phyloP scores from a whole-genome alignment of 2,797 vertebrate species.

The Karalla daura region DNA sequence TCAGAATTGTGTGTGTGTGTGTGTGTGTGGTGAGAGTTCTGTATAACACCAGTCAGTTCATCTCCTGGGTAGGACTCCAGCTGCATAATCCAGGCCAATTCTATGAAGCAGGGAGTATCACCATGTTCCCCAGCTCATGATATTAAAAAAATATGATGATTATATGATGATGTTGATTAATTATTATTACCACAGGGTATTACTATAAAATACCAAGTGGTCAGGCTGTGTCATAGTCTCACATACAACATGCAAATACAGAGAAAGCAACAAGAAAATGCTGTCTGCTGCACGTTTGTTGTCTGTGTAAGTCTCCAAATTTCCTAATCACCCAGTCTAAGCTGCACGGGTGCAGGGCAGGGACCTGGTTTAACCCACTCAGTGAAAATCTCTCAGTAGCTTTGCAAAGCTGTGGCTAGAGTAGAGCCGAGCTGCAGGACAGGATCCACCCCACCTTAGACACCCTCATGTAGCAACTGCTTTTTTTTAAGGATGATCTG shows the following conservation, averaged over 20 bases:
- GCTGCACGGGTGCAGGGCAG: conserved; percentile 32
- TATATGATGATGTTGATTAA: too few species aligned
- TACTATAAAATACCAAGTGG: neutral
- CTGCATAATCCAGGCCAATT: conserved; percentile 70
- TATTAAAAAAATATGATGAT: too few species aligned
- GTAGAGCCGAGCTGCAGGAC: conserved; percentile 46
- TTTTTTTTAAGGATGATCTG: too few species aligned
- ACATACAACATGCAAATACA: neutral
- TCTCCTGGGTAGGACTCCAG: conserved; percentile 68
- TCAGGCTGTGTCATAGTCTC: neutral
- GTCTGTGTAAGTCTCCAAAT: conserved; percentile 63
- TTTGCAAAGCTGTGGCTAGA: conserved; percentile 72
- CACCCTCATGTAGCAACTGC: too few species aligned
- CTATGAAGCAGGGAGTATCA: conserved; percentile 74
- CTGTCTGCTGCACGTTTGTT: neutral
- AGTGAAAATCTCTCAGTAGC: conserved; percentile 67
- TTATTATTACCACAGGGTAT: conserved; percentile 53
- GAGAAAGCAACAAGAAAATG: neutral
- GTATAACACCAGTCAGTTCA: conserved; percentile 78
- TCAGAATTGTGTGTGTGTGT: conserved; percentile 18
- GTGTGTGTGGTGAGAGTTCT: conserved; percentile 25
- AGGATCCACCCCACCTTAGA: conserved; percentile 26
- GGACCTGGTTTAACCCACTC: conserved; percentile 70
- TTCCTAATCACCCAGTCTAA: conserved; percentile 47
- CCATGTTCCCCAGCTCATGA: conserved; percentile 70